phyloP scores from a whole-genome alignment of 2,888 invertebrate genomes.

The Pardosa pseudoannulata region DNA sequence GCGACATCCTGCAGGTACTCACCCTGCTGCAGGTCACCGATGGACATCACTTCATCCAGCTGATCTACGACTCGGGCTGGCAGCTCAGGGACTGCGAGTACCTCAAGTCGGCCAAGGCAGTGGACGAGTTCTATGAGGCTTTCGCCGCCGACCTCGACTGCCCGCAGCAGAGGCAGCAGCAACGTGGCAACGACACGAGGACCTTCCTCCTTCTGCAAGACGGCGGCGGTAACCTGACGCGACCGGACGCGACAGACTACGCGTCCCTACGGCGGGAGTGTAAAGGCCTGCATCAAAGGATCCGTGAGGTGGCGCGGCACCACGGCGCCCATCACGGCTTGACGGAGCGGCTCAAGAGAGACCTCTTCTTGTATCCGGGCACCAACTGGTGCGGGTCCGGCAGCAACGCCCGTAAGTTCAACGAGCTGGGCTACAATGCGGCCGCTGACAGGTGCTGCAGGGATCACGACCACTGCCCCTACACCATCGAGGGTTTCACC shows the following conservation, averaged over 20 bases:
- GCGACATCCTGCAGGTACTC: slow-evolving; percentile 78
- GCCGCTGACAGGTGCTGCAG: slow-evolving; percentile 91
- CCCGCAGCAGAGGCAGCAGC: slow-evolving; percentile 20
- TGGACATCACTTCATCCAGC: slow-evolving; percentile 83
- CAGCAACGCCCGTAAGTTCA: slow-evolving; percentile 87
- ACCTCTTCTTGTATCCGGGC: slow-evolving; percentile 89
- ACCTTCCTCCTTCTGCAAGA: background rate
- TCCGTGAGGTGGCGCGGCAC: slow-evolving; percentile 36
- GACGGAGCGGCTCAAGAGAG: slow-evolving; percentile 79
- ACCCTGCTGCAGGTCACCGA: slow-evolving; percentile 84
- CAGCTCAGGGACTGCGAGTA: slow-evolving; percentile 84
- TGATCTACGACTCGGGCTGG: slow-evolving; percentile 83
- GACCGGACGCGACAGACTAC: slow-evolving; percentile 62
- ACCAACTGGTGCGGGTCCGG: slow-evolving; percentile 97
- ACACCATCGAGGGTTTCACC: slow-evolving; percentile 89
- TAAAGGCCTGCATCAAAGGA: slow-evolving; percentile 51
- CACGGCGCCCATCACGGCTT: background rate
- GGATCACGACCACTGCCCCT: slow-evolving; percentile 91
- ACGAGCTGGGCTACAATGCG: slow-evolving; percentile 89
- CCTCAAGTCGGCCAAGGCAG: slow-evolving; percentile 76
- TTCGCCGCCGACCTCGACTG: slow-evolving; percentile 48
- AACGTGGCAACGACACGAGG: slow-evolving; percentile 26
- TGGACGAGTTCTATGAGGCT: slow-evolving; percentile 41
- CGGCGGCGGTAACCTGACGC: background rate
- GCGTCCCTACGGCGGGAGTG: slow-evolving; percentile 58